Evolutionary conservation across 2,113 vertebrate genomes (phyloP).

Genomic region (Ptilorrhoa leucosticta): DNA sequence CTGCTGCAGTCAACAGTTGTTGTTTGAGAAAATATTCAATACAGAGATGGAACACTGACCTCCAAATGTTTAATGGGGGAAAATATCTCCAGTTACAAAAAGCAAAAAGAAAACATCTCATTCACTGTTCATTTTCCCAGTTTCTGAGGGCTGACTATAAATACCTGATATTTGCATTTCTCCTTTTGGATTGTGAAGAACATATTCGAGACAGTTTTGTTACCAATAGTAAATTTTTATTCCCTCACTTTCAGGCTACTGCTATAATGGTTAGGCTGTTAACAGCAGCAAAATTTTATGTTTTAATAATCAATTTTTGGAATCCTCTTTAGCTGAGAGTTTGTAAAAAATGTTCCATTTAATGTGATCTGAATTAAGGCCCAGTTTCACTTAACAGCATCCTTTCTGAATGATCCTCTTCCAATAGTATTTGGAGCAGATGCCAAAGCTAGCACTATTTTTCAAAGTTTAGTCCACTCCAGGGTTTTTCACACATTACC

Average conservation of each 20-base stretch:
- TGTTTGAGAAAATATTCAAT: not conserved
- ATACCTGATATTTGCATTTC: not conserved
- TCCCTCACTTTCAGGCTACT: not conserved
- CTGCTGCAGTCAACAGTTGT: not conserved
- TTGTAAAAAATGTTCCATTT: slow-evolving; percentile 33
- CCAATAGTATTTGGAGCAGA: not conserved
- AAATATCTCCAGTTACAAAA: slow-evolving; percentile 25
- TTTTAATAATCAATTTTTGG: not conserved
- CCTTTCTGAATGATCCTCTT: slow-evolving; percentile 34
- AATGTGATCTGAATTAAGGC: not conserved
- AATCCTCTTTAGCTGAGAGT: slow-evolving; percentile 4
- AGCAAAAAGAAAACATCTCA: not conserved
- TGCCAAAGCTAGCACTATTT: slow-evolving; percentile 21
- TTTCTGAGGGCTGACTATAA: slow-evolving; percentile 16
- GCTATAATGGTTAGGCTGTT: not conserved
- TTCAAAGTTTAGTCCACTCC: not conserved
- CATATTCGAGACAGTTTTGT: not conserved
- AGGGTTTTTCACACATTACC: slow-evolving; percentile 24
- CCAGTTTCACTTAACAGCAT: slow-evolving; percentile 11
- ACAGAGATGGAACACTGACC: not conserved
- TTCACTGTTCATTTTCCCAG: not conserved
- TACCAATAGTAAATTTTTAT: slow-evolving; percentile 50
- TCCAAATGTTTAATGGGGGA: not conserved
- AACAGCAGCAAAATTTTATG: slow-evolving; percentile 24
- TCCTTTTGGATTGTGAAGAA: slow-evolving; percentile 14